Evolutionary conservation across 2,797 vertebrate species (phyloP).

Genomic region (Ibycter americanus): DNA sequence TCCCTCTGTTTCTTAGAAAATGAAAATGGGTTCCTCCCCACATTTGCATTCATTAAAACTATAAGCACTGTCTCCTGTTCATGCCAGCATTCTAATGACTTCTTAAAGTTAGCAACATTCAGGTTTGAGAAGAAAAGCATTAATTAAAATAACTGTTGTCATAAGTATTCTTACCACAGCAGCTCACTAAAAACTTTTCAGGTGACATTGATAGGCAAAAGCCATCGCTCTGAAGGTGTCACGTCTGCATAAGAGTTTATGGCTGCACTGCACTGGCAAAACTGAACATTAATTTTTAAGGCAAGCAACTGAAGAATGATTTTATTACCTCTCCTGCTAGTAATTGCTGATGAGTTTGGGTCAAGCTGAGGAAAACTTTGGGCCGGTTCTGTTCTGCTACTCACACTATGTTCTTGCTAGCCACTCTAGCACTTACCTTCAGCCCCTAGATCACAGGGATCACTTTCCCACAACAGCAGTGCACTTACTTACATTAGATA

Average conservation of each 20-base stretch:
- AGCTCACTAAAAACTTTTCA: neutral
- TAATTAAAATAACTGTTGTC: neutral
- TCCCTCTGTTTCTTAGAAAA: neutral
- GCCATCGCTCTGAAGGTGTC: neutral
- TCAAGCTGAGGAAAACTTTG: neutral
- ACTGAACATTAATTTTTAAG: neutral
- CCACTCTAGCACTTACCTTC: neutral
- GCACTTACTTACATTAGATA: neutral
- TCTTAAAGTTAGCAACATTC: neutral
- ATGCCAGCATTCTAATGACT: neutral
- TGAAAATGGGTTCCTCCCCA: neutral
- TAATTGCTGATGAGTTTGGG: rapidly evolving
- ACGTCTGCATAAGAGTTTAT: neutral
- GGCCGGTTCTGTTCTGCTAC: rapidly evolving
- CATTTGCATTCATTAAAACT: slow-evolving; percentile 30
- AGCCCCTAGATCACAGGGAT: neutral
- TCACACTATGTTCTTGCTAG: neutral
- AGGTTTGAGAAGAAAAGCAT: neutral
- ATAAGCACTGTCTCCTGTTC: neutral
- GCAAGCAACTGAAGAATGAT: neutral
- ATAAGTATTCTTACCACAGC: neutral
- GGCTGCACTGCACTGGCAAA: neutral
- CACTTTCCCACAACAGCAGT: neutral
- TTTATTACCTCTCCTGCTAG: neutral
- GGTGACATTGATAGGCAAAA: neutral